These are phyloP conservation scores for Heliangelus exortis DNA, from an alignment of 2,797 vertebrate species.

Conservation along the genomic window DNA sequence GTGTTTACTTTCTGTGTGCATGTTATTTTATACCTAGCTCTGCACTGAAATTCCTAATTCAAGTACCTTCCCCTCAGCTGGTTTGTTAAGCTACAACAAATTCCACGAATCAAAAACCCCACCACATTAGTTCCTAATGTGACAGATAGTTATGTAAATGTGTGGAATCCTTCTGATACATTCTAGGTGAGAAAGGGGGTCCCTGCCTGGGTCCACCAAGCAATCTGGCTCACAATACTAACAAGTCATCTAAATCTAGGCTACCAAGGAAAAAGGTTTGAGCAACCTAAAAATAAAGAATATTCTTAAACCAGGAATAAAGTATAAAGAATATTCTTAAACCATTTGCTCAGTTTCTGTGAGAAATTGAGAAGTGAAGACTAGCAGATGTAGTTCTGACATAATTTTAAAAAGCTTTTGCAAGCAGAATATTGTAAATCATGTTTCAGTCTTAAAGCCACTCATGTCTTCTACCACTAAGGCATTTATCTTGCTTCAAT, in stretches of 20 bases:
- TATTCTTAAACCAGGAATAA: not conserved
- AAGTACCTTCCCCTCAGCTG: not conserved
- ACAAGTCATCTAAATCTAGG: not conserved
- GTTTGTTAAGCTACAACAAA: not conserved
- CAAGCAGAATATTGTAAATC: not conserved
- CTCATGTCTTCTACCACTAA: rapidly evolving
- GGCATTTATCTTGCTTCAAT: not conserved
- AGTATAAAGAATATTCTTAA: not conserved
- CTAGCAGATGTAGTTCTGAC: not conserved
- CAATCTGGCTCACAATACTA: not conserved
- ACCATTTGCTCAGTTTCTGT: not conserved
- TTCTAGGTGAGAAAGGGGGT: not conserved
- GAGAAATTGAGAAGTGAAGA: not conserved
- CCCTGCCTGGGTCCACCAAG: not conserved
- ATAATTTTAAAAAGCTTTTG: not conserved
- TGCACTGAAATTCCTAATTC: not conserved
- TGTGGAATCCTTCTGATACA: not conserved
- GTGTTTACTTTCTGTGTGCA: not conserved
- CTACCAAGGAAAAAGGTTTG: not conserved
- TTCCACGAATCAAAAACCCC: not conserved
- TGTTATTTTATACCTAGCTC: not conserved
- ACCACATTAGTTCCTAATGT: not conserved
- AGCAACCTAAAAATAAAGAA: not conserved
- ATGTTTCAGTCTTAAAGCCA: not conserved
- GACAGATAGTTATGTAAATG: not conserved